These are phyloP conservation scores for Zelostemma sp. DNA, from an alignment of 1,140 invertebrate species.

Conservation along the genomic window DNA sequence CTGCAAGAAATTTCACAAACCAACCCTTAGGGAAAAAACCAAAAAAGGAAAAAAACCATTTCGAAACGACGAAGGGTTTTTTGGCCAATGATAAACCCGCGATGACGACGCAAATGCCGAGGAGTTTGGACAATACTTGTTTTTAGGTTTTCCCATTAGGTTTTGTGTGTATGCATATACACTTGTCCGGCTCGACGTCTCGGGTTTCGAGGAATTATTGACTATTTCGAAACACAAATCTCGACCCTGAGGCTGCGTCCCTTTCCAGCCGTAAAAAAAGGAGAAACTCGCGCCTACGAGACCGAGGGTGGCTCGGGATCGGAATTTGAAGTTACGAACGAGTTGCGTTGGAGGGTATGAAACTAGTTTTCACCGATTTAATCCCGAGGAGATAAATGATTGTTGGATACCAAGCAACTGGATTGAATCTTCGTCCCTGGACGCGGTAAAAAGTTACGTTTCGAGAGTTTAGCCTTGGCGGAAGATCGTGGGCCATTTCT, in stretches of 20 bases:
- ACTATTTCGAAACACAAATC: background rate
- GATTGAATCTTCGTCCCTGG: too few relatives aligned
- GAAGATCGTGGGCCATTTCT: conserved; percentile 27
- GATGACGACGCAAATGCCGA: background rate
- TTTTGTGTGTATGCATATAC: background rate
- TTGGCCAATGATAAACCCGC: too few relatives aligned
- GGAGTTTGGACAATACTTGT: background rate
- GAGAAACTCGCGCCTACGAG: background rate
- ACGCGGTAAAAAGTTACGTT: too few relatives aligned
- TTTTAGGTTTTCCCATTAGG: background rate
- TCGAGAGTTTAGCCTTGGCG: too few relatives aligned
- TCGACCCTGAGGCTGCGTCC: background rate
- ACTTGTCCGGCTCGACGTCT: background rate
- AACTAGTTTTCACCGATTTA: too few relatives aligned
- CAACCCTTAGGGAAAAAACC: too few relatives aligned
- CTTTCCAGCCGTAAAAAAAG: background rate
- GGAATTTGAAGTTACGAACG: conserved; percentile 20
- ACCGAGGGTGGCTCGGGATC: conserved; percentile 29
- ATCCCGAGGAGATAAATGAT: too few relatives aligned
- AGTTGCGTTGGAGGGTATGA: too few relatives aligned
- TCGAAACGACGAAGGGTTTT: too few relatives aligned
- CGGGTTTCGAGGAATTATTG: background rate
- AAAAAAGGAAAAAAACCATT: too few relatives aligned
- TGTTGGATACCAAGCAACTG: too few relatives aligned
- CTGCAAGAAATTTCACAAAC: too few relatives aligned